Evolutionary conservation across 2,888 invertebrate species (phyloP).

Genomic region (Ischnura elegans): DNA sequence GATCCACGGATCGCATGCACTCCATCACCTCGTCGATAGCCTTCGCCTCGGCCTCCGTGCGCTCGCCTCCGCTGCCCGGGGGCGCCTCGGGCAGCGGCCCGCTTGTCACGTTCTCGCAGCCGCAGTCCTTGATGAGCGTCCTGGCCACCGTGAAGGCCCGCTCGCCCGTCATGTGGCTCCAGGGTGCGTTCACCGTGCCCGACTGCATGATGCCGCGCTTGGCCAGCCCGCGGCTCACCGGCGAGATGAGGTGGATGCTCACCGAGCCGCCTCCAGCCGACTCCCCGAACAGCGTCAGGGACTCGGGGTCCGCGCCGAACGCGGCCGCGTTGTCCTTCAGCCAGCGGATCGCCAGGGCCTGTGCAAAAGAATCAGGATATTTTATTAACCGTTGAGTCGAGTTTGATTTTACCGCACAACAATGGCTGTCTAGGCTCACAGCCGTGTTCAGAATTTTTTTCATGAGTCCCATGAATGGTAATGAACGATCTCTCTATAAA

Average conservation of each 20-base stretch:
- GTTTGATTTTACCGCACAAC: no score
- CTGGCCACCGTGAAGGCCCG: slow-evolving; percentile 91
- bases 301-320: slow-evolving; percentile 96
- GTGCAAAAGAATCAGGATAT: slow-evolving; percentile 76
- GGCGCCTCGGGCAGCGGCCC: slow-evolving; percentile 84
- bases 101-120: slow-evolving; percentile 86
- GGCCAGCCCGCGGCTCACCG: slow-evolving; percentile 83
- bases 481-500: no score
- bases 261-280: slow-evolving; percentile 96
- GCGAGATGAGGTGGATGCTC: slow-evolving; percentile 81
- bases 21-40: slow-evolving; percentile 83
- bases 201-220: slow-evolving; percentile 96
- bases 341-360: slow-evolving; percentile 96
- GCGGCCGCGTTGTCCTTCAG: slow-evolving; percentile 93
- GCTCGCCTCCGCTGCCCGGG: no score
- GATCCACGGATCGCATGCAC: slow-evolving; percentile 94
- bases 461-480: no score
- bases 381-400: no score
- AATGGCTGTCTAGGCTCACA: no score
- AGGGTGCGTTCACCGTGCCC: slow-evolving; percentile 95
- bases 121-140: slow-evolving; percentile 90
- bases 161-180: slow-evolving; percentile 96
- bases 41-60: slow-evolving; percentile 75
- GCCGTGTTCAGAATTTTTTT: no score
- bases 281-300: slow-evolving; percentile 96